A percentile compares a stretch with the other conserved stretches of the same genome.
Conservation (phyloP, 2,797 vertebrate genomes). For the Gallinago nigripennis region DNA sequence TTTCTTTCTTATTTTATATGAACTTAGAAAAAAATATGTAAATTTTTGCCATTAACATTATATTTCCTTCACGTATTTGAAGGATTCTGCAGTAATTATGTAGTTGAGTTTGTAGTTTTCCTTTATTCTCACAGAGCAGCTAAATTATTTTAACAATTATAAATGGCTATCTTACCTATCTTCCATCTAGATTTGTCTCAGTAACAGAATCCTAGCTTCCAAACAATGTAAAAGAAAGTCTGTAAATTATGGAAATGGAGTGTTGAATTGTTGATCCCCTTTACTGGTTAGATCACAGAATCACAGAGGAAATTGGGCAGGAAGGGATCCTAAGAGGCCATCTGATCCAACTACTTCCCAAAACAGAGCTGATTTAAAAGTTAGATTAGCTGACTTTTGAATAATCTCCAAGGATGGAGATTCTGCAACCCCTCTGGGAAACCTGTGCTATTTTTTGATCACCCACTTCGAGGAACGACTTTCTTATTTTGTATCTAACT, state of each 20-base stretch:
- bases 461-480: not conserved
- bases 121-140: not conserved
- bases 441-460: not conserved
- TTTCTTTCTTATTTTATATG: not conserved
- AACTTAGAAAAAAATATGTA: not conserved
- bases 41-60: not conserved
- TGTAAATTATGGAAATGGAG: not conserved
- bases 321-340: not conserved
- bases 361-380: not conserved
- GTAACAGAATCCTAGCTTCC: not conserved
- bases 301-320: not conserved
- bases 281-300: not conserved
- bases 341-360: not conserved
- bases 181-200: not conserved
- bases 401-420: not conserved
- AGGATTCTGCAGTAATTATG: not conserved
- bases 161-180: not conserved
- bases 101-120: not conserved
- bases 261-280: not conserved
- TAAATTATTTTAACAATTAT: not conserved
- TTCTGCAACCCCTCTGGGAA: not conserved
- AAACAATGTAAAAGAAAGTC: not conserved
- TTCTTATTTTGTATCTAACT: not conserved
- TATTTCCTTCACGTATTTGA: not conserved
- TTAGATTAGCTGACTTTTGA: not conserved